Percentiles rank a stretch among this genome's conserved stretches.
Conservation (phyloP, 1,140 invertebrate genomes). For the Anoplolepis gracilipes region DNA sequence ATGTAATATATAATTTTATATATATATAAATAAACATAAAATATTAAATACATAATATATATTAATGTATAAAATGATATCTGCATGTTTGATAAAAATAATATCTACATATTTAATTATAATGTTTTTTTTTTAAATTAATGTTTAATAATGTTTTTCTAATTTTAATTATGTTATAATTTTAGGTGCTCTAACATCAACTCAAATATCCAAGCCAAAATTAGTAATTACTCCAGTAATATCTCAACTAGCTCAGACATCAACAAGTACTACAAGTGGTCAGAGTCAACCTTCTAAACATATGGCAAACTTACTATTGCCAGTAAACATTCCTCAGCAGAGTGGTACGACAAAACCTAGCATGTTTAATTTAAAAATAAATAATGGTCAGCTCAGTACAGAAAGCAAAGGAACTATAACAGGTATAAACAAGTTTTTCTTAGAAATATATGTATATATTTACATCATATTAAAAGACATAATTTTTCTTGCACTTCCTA, state of each 20-base stretch:
- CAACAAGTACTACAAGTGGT: constrained; percentile 80
- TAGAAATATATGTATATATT: neutral
- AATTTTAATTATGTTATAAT: too few relatives aligned
- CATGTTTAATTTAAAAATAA: constrained; percentile 87
- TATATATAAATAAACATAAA: too few relatives aligned
- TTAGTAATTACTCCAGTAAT: constrained; percentile 84
- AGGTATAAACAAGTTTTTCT: constrained; percentile 74
- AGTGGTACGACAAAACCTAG: constrained; percentile 81
- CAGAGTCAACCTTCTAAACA: constrained; percentile 82
- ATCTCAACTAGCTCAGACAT: constrained; percentile 82
- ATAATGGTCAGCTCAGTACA: constrained; percentile 85
- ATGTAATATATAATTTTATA: too few relatives aligned
- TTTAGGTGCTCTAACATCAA: constrained; percentile 76
- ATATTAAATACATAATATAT: neutral
- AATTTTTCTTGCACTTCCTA: constrained; percentile 51
- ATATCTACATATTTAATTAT: too few relatives aligned
- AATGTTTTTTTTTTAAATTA: too few relatives aligned
- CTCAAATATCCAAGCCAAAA: constrained; percentile 85
- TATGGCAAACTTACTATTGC: constrained; percentile 85
- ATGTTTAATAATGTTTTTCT: too few relatives aligned
- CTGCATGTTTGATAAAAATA: neutral
- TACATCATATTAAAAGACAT: neutral
- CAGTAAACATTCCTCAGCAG: constrained; percentile 83
- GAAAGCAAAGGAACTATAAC: constrained; percentile 85
- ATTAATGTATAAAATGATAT: neutral